A percentile compares a stretch with the other conserved stretches of the same genome.
Evolutionary conservation across 2,797 vertebrate genomes (phyloP).

Genomic region (Muraenolepis orangiensis): DNA sequence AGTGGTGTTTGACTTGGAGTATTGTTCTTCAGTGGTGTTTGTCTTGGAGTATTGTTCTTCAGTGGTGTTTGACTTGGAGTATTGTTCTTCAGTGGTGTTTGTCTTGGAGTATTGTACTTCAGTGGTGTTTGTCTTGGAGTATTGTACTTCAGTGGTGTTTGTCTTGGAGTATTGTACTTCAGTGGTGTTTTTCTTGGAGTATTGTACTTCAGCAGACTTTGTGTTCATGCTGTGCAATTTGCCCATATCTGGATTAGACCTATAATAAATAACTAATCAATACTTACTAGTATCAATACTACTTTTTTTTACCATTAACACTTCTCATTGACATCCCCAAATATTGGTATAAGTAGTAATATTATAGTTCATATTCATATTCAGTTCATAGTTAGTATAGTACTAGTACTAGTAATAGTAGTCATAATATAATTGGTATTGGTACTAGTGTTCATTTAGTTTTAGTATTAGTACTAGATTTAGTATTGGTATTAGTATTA

Average conservation of each 20-base stretch:
- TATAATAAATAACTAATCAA: background rate
- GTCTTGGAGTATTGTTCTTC: too few species aligned
- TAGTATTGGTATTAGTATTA: too few species aligned
- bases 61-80: background rate
- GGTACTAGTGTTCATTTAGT: too few species aligned
- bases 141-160: background rate
- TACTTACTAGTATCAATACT: background rate
- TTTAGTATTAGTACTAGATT: too few species aligned
- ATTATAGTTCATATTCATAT: too few species aligned
- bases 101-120: background rate
- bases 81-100: background rate
- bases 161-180: background rate
- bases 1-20: too few species aligned
- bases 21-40: background rate
- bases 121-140: background rate
- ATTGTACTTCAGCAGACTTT: background rate
- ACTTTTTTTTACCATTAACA: background rate
- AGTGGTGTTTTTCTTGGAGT: too few species aligned
- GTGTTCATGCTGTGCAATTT: background rate
- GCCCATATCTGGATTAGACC: background rate
- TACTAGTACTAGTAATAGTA: too few species aligned
- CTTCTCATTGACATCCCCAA: background rate
- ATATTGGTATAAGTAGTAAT: too few species aligned
- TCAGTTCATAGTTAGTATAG: too few species aligned
- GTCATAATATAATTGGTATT: too few species aligned